Percentiles rank a stretch among this genome's conserved stretches.
phyloP scores from a whole-genome alignment of 2,888 invertebrate genomes.

The Hypsopygia costalis region DNA sequence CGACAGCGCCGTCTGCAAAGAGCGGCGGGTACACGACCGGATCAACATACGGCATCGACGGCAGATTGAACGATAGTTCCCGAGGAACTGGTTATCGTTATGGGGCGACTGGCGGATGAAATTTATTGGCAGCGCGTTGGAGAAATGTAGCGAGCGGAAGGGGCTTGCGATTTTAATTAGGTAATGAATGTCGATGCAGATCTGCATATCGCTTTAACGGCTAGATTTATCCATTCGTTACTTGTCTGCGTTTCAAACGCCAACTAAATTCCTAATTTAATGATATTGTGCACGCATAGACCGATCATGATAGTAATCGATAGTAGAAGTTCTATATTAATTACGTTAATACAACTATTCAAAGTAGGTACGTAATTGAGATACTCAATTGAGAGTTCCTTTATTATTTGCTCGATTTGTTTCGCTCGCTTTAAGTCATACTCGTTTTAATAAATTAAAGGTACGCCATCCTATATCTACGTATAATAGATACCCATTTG shows the following conservation, averaged over 20 bases:
- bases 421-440: neutral
- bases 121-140: slow-evolving; percentile 79
- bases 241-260: slow-evolving; percentile 61
- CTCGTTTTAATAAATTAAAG: slow-evolving; percentile 1
- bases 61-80: slow-evolving; percentile 81
- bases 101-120: slow-evolving; percentile 79
- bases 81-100: slow-evolving; percentile 81
- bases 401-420: slow-evolving; percentile 6
- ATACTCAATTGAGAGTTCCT: slow-evolving; percentile 10
- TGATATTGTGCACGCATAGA: slow-evolving; percentile 37
- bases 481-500: slow-evolving; percentile 5
- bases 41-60: slow-evolving; percentile 80
- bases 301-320: slow-evolving; percentile 22
- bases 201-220: slow-evolving; percentile 77
- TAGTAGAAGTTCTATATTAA: slow-evolving; percentile 20
- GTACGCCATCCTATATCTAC: neutral
- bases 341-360: slow-evolving; percentile 17
- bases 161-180: slow-evolving; percentile 80
- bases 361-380: slow-evolving; percentile 9
- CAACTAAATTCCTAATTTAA: slow-evolving; percentile 55
- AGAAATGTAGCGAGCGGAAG: slow-evolving; percentile 81
- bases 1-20: slow-evolving; percentile 72
- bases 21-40: slow-evolving; percentile 79
- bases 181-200: slow-evolving; percentile 80
- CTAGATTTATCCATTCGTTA: slow-evolving; percentile 74